Conservation (phyloP, 2,797 vertebrate species). For the Leptatherina wallacei region DNA sequence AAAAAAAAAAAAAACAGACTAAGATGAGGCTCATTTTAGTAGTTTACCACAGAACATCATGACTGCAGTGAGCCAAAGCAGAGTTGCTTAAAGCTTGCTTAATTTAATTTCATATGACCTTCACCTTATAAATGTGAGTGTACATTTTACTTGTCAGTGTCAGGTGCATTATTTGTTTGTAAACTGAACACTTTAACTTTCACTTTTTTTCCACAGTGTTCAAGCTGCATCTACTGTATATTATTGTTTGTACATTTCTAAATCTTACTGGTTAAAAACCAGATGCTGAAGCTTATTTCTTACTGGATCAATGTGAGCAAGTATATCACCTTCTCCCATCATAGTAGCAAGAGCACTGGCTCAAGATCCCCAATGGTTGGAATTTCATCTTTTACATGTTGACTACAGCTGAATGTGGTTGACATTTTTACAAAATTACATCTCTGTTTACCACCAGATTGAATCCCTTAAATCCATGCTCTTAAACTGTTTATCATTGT, state of each 20-base stretch:
- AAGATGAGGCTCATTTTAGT: slow-evolving; percentile 36
- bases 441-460: slow-evolving; percentile 51
- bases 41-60: slow-evolving; percentile 46
- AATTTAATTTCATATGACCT: slow-evolving; percentile 70
- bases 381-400: slow-evolving; percentile 37
- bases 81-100: slow-evolving; percentile 63
- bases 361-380: slow-evolving; percentile 13
- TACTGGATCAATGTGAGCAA: slow-evolving; percentile 51
- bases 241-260: slow-evolving; percentile 64
- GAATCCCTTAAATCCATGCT: slow-evolving; percentile 50
- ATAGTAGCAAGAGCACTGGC: slow-evolving; percentile 20
- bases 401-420: slow-evolving; percentile 51
- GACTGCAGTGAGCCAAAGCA: slow-evolving; percentile 69
- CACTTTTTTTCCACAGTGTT: slow-evolving; percentile 57
- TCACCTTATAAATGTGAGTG: slow-evolving; percentile 79
- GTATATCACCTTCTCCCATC: slow-evolving; percentile 39
- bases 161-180: slow-evolving; percentile 62
- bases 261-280: slow-evolving; percentile 54
- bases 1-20: slow-evolving; percentile 53
- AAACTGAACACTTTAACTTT: slow-evolving; percentile 57
- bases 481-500: slow-evolving; percentile 65
- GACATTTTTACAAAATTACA: slow-evolving; percentile 49
- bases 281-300: slow-evolving; percentile 74
- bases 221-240: slow-evolving; percentile 44
- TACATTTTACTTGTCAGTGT: slow-evolving; percentile 66